These are phyloP conservation scores for Coelinius sp. DNA, from an alignment of 2,888 invertebrate species.

Conservation along the genomic window DNA sequence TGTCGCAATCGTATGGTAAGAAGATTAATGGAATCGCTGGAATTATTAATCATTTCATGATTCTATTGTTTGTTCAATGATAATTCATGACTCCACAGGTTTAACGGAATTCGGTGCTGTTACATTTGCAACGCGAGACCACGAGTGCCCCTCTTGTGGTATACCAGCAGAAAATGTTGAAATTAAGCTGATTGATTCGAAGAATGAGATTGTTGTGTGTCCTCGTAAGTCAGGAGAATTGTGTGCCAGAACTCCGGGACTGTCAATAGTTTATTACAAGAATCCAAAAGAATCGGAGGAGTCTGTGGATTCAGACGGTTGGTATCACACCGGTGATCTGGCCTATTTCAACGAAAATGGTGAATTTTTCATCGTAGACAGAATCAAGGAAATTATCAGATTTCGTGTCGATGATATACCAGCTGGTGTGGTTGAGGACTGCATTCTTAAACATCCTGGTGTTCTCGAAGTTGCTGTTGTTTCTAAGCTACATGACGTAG, in stretches of 20 bases:
- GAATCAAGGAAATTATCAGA: conserved; percentile 56
- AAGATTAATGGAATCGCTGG: not conserved
- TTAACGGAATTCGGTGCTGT: conserved; percentile 32
- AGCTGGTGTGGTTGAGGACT: conserved; percentile 60
- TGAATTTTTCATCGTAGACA: conserved; percentile 56
- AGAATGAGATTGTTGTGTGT: not conserved
- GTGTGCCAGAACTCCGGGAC: not conserved
- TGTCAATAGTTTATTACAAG: conserved; percentile 41
- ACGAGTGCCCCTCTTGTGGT: conserved; percentile 49
- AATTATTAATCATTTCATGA: not conserved
- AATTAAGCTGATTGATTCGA: conserved; percentile 50
- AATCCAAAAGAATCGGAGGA: conserved; percentile 41
- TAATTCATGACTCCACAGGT: conserved; percentile 17
- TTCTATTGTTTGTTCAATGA: not conserved
- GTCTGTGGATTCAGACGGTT: conserved; percentile 49
- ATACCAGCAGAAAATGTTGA: conserved; percentile 39
- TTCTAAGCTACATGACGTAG: conserved; percentile 54
- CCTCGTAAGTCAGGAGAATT: not conserved
- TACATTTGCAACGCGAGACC: not conserved
- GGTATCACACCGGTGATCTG: conserved; percentile 57
- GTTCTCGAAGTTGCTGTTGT: conserved; percentile 62
- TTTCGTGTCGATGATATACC: conserved; percentile 50
- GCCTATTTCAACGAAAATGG: conserved; percentile 55
- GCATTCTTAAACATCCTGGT: conserved; percentile 55
- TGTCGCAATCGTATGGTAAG: conserved; percentile 53